A percentile compares a stretch with the other conserved stretches of the same genome.
Conservation (phyloP, 2,797 vertebrate species). For the Enteromius argenteus region DNA sequence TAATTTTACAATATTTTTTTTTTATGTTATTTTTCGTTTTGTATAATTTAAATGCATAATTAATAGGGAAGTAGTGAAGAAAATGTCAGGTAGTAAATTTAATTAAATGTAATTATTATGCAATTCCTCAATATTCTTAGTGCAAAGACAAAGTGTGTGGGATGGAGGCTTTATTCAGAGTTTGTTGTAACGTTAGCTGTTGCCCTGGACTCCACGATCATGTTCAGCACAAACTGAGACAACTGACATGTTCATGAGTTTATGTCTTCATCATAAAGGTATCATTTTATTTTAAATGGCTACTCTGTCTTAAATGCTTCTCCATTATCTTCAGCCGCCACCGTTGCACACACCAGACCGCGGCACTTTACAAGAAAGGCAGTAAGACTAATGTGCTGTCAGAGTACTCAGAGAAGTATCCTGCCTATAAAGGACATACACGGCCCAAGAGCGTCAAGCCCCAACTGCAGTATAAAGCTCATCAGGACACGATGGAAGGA, state of each 20-base stretch:
- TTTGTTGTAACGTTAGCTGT: slow-evolving; percentile 24
- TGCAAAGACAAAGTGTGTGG: neutral
- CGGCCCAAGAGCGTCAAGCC: slow-evolving; percentile 79
- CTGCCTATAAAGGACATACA: slow-evolving; percentile 68
- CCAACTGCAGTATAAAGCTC: slow-evolving; percentile 65
- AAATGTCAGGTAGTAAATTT: neutral
- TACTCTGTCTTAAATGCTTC: neutral
- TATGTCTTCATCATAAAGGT: neutral
- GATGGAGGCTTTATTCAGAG: neutral
- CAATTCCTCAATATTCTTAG: neutral
- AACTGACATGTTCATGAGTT: neutral
- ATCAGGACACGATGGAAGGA: slow-evolving; percentile 78
- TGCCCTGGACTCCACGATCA: slow-evolving; percentile 21
- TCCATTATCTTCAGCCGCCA: slow-evolving; percentile 76
- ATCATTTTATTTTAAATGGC: neutral
- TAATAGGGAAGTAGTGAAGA: neutral
- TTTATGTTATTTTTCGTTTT: neutral
- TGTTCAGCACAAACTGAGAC: neutral
- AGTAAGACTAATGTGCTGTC: slow-evolving; percentile 67
- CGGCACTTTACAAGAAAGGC: slow-evolving; percentile 74
- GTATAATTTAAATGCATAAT: neutral
- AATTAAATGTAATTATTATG: neutral
- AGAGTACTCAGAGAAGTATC: slow-evolving; percentile 86
- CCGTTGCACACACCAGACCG: slow-evolving; percentile 77
- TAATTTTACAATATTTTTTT: neutral